These are phyloP conservation scores for Gorsachius magnificus DNA, from an alignment of 2,797 vertebrate species.

Conservation along the genomic window DNA sequence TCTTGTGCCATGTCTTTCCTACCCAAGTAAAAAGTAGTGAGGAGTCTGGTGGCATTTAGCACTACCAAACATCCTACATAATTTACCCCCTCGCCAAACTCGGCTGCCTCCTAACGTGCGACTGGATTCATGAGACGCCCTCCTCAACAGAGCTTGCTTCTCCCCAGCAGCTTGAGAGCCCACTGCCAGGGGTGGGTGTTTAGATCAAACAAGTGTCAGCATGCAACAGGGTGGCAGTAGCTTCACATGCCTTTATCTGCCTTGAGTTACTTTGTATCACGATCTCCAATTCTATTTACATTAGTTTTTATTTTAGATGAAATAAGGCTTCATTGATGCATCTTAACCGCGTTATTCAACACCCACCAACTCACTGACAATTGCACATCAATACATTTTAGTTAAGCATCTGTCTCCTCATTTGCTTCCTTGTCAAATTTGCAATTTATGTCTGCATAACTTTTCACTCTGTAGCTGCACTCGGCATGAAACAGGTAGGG, in stretches of 20 bases:
- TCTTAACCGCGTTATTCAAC: constrained; percentile 48
- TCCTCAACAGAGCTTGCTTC: neutral
- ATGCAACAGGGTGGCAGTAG: neutral
- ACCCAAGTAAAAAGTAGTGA: neutral
- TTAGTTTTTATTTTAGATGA: constrained; percentile 21
- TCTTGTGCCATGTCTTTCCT: neutral
- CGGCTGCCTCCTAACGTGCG: neutral
- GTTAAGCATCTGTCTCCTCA: constrained; percentile 70
- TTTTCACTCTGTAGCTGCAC: constrained; percentile 76
- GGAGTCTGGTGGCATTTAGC: neutral
- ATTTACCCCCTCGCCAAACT: neutral
- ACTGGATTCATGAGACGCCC: neutral
- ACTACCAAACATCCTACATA: neutral
- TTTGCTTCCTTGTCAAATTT: constrained; percentile 77
- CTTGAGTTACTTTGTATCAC: constrained; percentile 17
- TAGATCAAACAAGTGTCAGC: neutral
- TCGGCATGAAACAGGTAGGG: constrained; percentile 73
- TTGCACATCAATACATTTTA: constrained; percentile 61
- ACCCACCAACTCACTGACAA: constrained; percentile 64
- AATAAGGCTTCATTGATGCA: constrained; percentile 33
- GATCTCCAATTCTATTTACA: constrained; percentile 19
- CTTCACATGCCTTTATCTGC: neutral
- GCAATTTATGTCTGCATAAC: constrained; percentile 79
- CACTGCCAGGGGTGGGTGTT: neutral
- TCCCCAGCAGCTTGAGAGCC: neutral